Conservation (phyloP, 2,888 invertebrate genomes). For the Arctia plantaginis region DNA sequence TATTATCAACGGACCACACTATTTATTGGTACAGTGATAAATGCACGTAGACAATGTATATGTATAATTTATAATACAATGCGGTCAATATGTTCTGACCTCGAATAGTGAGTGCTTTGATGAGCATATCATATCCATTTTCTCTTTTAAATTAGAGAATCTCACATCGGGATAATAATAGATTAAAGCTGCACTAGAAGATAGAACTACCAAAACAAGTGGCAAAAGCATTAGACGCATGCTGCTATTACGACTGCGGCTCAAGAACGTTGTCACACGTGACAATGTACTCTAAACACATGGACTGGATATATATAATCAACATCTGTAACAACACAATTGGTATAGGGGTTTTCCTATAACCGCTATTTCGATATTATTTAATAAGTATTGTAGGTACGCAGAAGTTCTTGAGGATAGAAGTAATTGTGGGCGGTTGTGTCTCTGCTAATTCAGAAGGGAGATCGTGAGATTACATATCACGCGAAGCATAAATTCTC, state of each 20-base stretch:
- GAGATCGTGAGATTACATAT: not conserved
- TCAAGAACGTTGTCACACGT: conserved; percentile 44
- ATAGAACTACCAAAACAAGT: conserved; percentile 23
- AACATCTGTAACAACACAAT: conserved; percentile 20
- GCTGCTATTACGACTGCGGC: conserved; percentile 45
- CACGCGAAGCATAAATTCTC: not conserved
- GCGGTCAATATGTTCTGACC: conserved; percentile 42
- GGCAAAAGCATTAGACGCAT: conserved; percentile 43
- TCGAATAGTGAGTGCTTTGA: conserved; percentile 46
- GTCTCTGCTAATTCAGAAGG: not conserved
- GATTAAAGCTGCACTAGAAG: conserved; percentile 17
- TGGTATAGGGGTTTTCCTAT: conserved; percentile 7
- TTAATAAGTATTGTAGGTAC: not conserved
- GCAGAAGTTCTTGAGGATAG: not conserved
- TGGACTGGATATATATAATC: conserved; percentile 18
- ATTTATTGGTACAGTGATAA: conserved; percentile 57
- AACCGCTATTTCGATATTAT: conserved; percentile 1
- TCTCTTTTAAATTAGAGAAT: not conserved
- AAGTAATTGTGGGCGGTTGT: not conserved
- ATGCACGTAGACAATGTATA: conserved; percentile 48
- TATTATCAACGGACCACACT: conserved; percentile 60
- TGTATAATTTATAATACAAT: conserved; percentile 48
- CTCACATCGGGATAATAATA: no score
- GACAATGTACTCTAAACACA: conserved; percentile 29
- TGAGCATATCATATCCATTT: conserved; percentile 25